Evolutionary conservation across 2,888 invertebrate species (phyloP).

Genomic region (Hermodice carunculata): DNA sequence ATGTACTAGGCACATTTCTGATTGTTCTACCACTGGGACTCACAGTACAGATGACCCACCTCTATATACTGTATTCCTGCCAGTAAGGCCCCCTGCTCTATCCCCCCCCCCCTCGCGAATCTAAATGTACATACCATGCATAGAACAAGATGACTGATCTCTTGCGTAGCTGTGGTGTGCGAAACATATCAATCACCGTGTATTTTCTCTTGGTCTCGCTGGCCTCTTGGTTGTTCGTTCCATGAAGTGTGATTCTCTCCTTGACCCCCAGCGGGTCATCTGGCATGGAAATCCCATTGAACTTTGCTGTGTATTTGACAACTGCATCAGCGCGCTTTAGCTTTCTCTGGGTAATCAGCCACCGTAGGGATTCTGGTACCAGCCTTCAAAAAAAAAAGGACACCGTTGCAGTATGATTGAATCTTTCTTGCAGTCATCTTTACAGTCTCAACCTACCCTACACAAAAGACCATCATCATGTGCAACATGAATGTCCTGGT

Average conservation of each 20-base stretch:
- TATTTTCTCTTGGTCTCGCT: slow-evolving; percentile 35
- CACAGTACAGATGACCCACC: too few relatives aligned
- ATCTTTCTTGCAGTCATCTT: too few relatives aligned
- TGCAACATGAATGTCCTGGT: too few relatives aligned
- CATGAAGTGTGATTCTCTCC: slow-evolving; percentile 16
- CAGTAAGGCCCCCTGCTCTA: neutral
- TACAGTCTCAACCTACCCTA: too few relatives aligned
- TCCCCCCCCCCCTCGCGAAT: neutral
- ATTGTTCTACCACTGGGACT: too few relatives aligned
- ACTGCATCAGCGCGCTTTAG: slow-evolving; percentile 26
- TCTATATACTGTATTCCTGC: too few relatives aligned
- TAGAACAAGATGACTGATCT: slow-evolving; percentile 60
- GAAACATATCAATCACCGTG: slow-evolving; percentile 52
- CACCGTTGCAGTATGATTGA: neutral
- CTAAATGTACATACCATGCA: slow-evolving; percentile 53
- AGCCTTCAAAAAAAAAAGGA: slow-evolving; percentile 42
- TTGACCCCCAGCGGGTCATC: slow-evolving; percentile 33
- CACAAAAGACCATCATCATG: too few relatives aligned
- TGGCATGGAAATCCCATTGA: slow-evolving; percentile 50
- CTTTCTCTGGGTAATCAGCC: slow-evolving; percentile 54
- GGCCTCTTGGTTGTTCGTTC: slow-evolving; percentile 19
- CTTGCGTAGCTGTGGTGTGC: slow-evolving; percentile 54
- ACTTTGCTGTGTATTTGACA: slow-evolving; percentile 21
- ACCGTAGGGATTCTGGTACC: slow-evolving; percentile 61
- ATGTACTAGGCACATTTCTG: too few relatives aligned